A percentile compares a stretch with the other conserved stretches of the same genome.
phyloP scores from a whole-genome alignment of 2,888 invertebrate species.

The Brachylomia viminalis region DNA sequence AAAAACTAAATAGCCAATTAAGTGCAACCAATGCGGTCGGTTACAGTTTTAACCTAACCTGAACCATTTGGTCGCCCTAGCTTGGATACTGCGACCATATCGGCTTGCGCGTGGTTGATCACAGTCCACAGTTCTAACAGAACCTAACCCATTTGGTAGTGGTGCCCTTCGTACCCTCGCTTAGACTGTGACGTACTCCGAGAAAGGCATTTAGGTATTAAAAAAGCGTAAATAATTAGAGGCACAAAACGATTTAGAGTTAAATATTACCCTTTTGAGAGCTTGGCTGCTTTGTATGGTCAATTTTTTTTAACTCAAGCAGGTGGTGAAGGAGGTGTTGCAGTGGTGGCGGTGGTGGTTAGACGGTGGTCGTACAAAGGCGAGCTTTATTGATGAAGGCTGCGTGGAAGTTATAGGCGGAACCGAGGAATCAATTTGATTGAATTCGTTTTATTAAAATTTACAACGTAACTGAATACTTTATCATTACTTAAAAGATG shows the following conservation, averaged over 20 bases:
- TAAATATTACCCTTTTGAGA: not conserved
- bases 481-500: not conserved
- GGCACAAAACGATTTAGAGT: not conserved
- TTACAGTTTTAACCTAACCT: not conserved
- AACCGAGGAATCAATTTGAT: not conserved
- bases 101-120: too few species aligned
- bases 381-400: not conserved
- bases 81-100: too few species aligned
- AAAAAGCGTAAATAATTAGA: not conserved
- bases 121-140: too few species aligned
- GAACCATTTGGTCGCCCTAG: too few species aligned
- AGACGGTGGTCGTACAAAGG: not conserved
- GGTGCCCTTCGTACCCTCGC: not conserved
- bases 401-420: not conserved
- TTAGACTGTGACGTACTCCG: not conserved
- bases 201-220: too few species aligned
- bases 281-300: too few species aligned
- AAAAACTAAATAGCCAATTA: not conserved
- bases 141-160: not conserved
- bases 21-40: not conserved
- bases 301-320: not conserved
- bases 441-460: not conserved
- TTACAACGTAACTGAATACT: constrained; percentile 5
- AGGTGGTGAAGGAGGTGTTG: not conserved
- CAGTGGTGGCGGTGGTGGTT: not conserved